phyloP scores from a whole-genome alignment of 2,113 vertebrate species.

The Cricetomys ansorgei region DNA sequence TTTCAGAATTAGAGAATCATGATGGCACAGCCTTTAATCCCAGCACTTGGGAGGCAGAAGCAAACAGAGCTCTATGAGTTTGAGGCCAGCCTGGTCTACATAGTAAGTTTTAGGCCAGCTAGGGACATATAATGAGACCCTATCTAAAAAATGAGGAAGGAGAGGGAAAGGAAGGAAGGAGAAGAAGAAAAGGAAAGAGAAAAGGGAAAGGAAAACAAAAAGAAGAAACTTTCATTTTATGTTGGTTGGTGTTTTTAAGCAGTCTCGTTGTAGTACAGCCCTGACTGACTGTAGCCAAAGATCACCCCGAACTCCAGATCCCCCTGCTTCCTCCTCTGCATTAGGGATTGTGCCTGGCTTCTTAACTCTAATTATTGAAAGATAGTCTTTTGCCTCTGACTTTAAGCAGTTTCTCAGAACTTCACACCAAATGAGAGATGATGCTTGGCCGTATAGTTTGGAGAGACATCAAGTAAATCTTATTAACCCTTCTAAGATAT shows the following conservation, averaged over 20 bases:
- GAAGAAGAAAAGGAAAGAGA: not conserved
- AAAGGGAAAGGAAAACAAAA: not conserved
- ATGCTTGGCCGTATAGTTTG: not conserved
- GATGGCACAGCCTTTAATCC: not conserved
- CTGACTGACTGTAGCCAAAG: not conserved
- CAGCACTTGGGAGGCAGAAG: not conserved
- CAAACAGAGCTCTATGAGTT: not conserved
- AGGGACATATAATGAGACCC: not conserved
- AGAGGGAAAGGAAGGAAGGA: no score
- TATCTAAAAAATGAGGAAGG: not conserved
- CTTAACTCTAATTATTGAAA: slow-evolving; percentile 24
- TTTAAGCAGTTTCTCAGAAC: not conserved
- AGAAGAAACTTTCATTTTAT: not conserved
- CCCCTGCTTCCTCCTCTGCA: not conserved
- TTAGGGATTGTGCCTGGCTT: not conserved
- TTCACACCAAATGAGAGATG: not conserved
- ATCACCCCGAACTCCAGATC: not conserved
- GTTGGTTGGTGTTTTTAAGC: not conserved
- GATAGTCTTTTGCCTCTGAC: not conserved
- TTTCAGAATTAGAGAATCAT: slow-evolving; percentile 8
- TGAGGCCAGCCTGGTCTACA: not conserved
- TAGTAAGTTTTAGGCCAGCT: not conserved
- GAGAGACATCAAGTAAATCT: not conserved
- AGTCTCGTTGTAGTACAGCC: not conserved
- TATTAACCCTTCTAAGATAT: not conserved